Evolutionary conservation across 2,888 invertebrate species (phyloP).

Genomic region (Aporophyla lueneburgensis): DNA sequence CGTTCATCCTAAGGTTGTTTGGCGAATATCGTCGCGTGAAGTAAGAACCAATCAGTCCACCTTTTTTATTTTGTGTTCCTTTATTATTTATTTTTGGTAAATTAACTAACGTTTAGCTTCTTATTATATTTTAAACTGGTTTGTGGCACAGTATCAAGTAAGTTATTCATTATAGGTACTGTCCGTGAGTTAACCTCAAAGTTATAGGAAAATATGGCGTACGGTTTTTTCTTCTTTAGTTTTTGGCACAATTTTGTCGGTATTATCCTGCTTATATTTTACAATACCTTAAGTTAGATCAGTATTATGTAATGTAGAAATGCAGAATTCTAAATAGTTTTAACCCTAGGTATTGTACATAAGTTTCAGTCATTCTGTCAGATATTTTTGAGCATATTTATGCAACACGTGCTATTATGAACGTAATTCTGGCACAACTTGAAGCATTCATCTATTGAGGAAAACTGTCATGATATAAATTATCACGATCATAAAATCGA

Average conservation of each 20-base stretch:
- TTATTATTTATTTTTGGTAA: neutral
- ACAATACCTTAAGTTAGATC: neutral
- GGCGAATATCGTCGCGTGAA: neutral
- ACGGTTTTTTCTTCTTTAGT: neutral
- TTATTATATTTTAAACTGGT: no score
- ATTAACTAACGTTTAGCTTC: neutral
- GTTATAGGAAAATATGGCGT: neutral
- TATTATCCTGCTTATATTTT: neutral
- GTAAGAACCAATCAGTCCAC: neutral
- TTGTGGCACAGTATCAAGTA: no score
- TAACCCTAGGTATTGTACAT: neutral
- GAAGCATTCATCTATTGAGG: neutral
- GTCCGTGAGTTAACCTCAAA: neutral
- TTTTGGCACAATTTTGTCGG: neutral
- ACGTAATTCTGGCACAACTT: neutral
- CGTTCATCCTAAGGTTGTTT: neutral
- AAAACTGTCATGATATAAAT: neutral
- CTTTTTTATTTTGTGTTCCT: neutral
- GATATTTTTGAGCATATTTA: slow-evolving; percentile 19
- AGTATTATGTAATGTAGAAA: neutral
- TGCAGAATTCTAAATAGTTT: neutral
- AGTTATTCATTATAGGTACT: no score
- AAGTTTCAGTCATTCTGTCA: neutral
- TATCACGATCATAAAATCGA: neutral
- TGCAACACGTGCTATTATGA: slow-evolving; percentile 2